Conservation (phyloP, 2,797 vertebrate genomes). For the Synanceia verrucosa region DNA sequence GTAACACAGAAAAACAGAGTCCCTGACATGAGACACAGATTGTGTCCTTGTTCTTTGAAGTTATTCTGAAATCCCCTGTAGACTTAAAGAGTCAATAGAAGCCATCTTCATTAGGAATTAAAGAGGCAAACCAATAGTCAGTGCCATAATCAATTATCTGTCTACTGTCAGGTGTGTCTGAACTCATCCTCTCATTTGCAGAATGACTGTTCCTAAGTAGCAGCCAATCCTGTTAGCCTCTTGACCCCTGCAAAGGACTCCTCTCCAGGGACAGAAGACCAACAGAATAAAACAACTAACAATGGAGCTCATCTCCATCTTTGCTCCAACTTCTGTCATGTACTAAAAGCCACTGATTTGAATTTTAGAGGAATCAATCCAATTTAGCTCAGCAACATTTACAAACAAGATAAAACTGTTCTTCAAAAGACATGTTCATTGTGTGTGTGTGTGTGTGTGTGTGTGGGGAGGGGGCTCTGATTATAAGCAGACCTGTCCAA, state of each 20-base stretch:
- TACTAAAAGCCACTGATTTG: neutral
- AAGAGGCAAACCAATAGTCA: conserved; percentile 18
- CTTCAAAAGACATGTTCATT: too few species aligned
- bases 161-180: conserved; percentile 27
- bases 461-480: too few species aligned
- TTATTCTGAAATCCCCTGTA: neutral
- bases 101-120: conserved; percentile 29
- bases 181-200: conserved; percentile 30
- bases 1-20: neutral
- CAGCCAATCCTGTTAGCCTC: conserved; percentile 54
- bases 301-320: neutral
- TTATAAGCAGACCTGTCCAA: too few species aligned
- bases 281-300: conserved; percentile 8
- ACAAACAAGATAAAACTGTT: neutral
- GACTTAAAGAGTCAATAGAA: conserved; percentile 24
- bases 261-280: conserved; percentile 24
- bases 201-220: conserved; percentile 26
- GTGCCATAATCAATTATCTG: conserved; percentile 39
- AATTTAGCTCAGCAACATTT: neutral
- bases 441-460: too few species aligned
- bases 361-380: neutral
- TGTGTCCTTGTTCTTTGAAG: neutral
- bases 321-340: neutral
- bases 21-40: neutral
- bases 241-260: conserved; percentile 23